phyloP scores from a whole-genome alignment of 37 sponge, comb jelly and placozoan genomes.

The Beroe ovata region DNA sequence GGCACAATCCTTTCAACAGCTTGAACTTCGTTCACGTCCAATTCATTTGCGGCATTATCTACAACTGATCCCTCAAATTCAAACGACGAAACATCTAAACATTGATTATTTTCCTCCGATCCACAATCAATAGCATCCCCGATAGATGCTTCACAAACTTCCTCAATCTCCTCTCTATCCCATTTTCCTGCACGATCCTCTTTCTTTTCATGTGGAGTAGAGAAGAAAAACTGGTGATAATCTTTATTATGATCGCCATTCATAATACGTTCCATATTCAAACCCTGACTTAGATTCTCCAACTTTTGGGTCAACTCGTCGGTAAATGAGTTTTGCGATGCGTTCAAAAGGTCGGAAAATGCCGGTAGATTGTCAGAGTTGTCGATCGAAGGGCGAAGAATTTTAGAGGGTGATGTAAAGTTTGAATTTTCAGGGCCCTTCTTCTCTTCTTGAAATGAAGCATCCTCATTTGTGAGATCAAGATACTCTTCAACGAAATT shows the following conservation, averaged over 20 bases:
- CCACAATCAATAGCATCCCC: background rate
- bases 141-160: background rate
- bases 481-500: constrained; percentile 51
- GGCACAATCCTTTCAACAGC: too few relatives aligned
- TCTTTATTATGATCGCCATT: background rate
- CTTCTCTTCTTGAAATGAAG: background rate
- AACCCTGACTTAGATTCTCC: background rate
- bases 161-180: too few relatives aligned
- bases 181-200: background rate
- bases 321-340: background rate
- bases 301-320: background rate
- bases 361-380: background rate
- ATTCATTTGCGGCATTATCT: background rate
- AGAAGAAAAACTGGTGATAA: background rate
- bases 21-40: background rate
- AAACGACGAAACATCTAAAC: background rate
- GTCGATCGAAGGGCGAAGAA: background rate
- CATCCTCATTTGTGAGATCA: background rate
- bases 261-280: background rate
- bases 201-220: background rate
- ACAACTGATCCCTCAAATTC: background rate
- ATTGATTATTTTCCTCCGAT: background rate
- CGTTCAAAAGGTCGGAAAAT: background rate
- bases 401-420: background rate
- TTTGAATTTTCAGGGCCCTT: background rate